Base-by-base conservation (phyloP, 2,113 vertebrate genomes). In the Varanus komodoensis region DNA sequence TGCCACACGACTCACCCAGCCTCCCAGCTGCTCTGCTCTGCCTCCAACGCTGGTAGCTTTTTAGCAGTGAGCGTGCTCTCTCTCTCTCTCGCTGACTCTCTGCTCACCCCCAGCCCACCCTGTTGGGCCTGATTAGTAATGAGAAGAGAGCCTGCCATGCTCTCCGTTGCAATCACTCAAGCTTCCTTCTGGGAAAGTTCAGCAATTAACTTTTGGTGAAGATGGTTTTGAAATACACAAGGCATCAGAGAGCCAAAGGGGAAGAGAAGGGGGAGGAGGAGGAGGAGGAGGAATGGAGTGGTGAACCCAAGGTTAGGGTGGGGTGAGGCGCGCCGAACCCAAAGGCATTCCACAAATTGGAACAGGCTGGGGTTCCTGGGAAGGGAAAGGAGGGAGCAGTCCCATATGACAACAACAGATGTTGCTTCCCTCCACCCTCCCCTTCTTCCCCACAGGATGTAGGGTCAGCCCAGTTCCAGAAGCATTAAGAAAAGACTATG, bases 131-230 rank as follows among this genome's bases (percentile, higher is more conserved):
- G 88, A 93, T 92, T 84, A 92, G 92, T 91, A 91, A 79, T 52
- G 93, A 95, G 84, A 34, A 61, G 86, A 79, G 74, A 15, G 69
- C 89, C 21, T 6, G 83, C 91, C 84, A 93, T 93, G 82, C 91
- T 89, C 92, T 90, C 94, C 87, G 94, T 95, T 92, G 93, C 94
- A 83, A 93, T 85, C 93, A 82, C 34, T 91, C 92, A 87, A 88
- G 92, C 92, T 95, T 87, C 92, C 95, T 96, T 96, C 95, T 94
- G 93, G 96, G 95, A 92, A 96, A 96, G 95, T 95, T 94, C 92
- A 94, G 93, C 95, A 92, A 96, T 96, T 94, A 95, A 94, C 82
- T 93, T 69, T 1, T 89, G 89, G 77, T 50, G 84, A 75, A 1
- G 50, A 90, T 87, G 81, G 48, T 75, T 89, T 90, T 80, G 79